Base-by-base conservation (phyloP, 2,113 vertebrate genomes). In the Caretta caretta region DNA sequence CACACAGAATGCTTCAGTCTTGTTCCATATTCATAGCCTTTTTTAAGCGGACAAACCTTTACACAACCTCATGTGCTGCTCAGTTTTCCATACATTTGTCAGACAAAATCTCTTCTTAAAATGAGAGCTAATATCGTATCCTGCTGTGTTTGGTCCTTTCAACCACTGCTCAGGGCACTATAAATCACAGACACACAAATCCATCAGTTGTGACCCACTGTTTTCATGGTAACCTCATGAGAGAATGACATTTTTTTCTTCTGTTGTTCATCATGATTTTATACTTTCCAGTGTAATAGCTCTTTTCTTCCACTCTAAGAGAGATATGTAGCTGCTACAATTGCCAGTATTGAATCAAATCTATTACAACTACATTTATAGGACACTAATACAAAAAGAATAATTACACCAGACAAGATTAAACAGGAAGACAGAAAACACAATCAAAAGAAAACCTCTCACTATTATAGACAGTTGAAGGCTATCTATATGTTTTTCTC, bases 381-480 rank as follows among this genome's bases (percentile, higher is more conserved):
- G 42, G 97, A 90, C 80, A 93, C 69, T 86, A 92, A 87, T 94
- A 95, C 79, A 95, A 90, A 95, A 97, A 91, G 92, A 96, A 87
- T 96, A 97, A 93, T 89, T 96, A 86, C 89, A 80, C 81, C 82
- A 75, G 92, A 93, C 80, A 85, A 93, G 16, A 83, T 93, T 93
- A 92, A 97, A 95, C 84, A 96, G 88, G 82, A 93, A 94, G 91
- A 85, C 10, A 95, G 96, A 94, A 91, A 96, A 96, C 86, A 89
- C 51, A 96, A 93, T 81, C 83, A 94, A 97, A 95, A 94, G 87
- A 82, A 94, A 97, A 72, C 16, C 89, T 96, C 95, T 93, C 14
- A 14, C 69, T 85, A 86, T 54, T 95, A 94, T 86, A 94, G 69
- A 90, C 75, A 94, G 97, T 86, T 91, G 51, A 94, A 89, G 88